These are phyloP conservation scores for Pseudonaja textilis DNA, from an alignment of 2,113 vertebrate genomes.

Conservation along the genomic window DNA sequence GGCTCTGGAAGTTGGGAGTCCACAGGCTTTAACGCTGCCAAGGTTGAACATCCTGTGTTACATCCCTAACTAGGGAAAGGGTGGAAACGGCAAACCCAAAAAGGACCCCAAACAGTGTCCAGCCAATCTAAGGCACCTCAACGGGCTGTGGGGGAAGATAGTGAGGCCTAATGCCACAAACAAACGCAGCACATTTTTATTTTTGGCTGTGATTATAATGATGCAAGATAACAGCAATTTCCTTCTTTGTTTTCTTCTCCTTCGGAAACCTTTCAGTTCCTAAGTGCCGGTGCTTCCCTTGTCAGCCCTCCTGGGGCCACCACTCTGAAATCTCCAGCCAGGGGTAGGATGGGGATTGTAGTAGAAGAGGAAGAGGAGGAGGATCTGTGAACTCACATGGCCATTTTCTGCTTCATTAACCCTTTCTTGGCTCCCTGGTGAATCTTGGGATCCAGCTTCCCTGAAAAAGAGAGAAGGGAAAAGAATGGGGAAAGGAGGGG, in stretches of 20 bases:
- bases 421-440: slow-evolving; percentile 97
- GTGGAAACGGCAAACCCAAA: not conserved
- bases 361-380: not conserved
- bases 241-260: not conserved
- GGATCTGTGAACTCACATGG: slow-evolving; percentile 40
- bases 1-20: no score
- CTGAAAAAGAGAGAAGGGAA: slow-evolving; percentile 60
- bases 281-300: not conserved
- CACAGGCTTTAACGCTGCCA: no score
- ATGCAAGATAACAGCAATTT: not conserved
- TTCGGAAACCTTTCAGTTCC: not conserved
- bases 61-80: not conserved
- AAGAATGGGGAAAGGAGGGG: no score
- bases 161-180: not conserved
- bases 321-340: slow-evolving; percentile 9
- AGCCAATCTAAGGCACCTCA: not conserved
- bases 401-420: slow-evolving; percentile 82
- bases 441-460: slow-evolving; percentile 93
- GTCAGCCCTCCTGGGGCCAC: slow-evolving; percentile 38
- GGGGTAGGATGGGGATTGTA: not conserved
- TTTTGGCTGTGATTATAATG: not conserved
- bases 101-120: not conserved
- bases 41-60: no score
- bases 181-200: not conserved
- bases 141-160: not conserved